Base-by-base conservation (phyloP, 2,888 invertebrate genomes). In the Ormyrus labotus region DNA sequence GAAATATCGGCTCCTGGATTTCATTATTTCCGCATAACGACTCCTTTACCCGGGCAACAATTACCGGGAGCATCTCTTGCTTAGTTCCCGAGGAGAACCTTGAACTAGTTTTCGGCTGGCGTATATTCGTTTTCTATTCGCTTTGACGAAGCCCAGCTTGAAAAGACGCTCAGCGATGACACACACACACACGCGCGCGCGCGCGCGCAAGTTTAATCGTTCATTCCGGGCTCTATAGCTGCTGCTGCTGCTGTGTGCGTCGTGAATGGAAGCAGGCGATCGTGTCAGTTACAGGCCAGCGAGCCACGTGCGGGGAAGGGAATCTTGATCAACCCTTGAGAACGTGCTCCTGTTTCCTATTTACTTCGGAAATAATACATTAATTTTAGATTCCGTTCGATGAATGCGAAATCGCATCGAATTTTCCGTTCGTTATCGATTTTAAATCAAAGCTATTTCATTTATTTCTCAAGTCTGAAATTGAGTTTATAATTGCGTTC, bases 11-110 rank as follows among this genome's bases (percentile, higher is more conserved):
- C 19, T 45, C 45, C 47, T 53, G 63, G 47, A 47, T 76, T 61
- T 69, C 45, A 76, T 76, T 69, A 76, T 76, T 76, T 61, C 63
- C 47, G 13, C 63, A 63, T 60, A 76, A 76, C 68, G 13, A 47
- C 53, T 75, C 58, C 13, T 61, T 34, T 60, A 51, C 47, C 51
- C 45, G 9, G 34, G 19, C 51, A 68, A 75, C 60, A 53, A 60
- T 58, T 68, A 53, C 58, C 51, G 47, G 2, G 34, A 2, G 34
- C 2, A 0, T 34, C 3, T 34, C 34, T 34, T 34, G 34, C 34
- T 34, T 2, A 34, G 34, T 9, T 10, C 48, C 55, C 48, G 47
- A n/a, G 47, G 19, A 6, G 13, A 68, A 68, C 75, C 75, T 75
- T 75, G 75, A 60, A 75, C 75, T 57, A 75, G 67, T 68, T 75